Percentiles rank a stretch among this genome's conserved stretches.
These are phyloP conservation scores for Toxostoma redivivum DNA, from an alignment of 2,113 vertebrate species.

Conservation along the genomic window DNA sequence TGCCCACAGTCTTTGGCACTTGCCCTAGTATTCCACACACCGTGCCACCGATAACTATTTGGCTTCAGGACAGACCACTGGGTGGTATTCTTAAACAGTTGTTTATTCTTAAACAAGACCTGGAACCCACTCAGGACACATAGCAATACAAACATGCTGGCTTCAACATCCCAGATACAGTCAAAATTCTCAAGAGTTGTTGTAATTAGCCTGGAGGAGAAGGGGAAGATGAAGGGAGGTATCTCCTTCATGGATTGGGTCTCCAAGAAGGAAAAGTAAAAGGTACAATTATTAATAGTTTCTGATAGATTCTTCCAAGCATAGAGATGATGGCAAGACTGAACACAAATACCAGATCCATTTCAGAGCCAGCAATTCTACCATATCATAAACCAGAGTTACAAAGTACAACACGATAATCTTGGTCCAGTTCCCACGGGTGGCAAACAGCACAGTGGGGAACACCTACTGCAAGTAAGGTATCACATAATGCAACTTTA, in stretches of 20 bases:
- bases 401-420: background rate
- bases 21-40: background rate
- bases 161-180: background rate
- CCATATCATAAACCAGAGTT: background rate
- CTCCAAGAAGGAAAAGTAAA: background rate
- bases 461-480: background rate
- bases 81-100: background rate
- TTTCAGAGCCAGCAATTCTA: background rate
- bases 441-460: background rate
- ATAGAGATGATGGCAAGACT: background rate
- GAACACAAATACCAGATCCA: background rate
- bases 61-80: background rate
- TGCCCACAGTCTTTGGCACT: background rate
- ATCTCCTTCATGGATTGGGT: background rate
- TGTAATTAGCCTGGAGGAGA: background rate
- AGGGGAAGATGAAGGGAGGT: background rate
- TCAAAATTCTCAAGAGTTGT: background rate
- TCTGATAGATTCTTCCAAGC: background rate
- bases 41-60: background rate
- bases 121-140: background rate
- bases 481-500: background rate
- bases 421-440: background rate
- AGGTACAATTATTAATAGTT: background rate
- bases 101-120: background rate
- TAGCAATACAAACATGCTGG: background rate